Conservation (phyloP, 2,888 invertebrate species). For the Rapana venosa region DNA sequence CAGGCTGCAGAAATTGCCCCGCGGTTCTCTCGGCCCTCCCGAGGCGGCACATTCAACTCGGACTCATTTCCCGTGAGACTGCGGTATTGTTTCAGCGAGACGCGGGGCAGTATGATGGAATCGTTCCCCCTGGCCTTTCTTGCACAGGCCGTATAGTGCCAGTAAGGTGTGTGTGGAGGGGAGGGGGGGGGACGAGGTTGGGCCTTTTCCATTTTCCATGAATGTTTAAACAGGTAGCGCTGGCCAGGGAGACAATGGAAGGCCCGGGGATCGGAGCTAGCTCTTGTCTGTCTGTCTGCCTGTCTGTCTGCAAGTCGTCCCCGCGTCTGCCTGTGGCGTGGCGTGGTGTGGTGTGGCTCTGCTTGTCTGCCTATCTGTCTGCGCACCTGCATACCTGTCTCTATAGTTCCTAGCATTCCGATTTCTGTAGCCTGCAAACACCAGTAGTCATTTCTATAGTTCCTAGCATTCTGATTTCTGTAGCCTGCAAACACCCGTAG, state of each 20-base stretch:
- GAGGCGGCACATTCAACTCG: constrained; percentile 14
- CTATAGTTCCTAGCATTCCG: too few relatives aligned
- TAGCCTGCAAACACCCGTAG: too few relatives aligned
- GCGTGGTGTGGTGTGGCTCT: too few relatives aligned
- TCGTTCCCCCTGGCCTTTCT: background rate
- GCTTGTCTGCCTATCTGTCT: background rate
- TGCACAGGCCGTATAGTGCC: background rate
- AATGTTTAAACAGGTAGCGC: constrained; percentile 24
- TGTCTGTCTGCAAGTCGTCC: background rate
- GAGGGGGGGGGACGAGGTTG: background rate
- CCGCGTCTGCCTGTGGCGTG: background rate
- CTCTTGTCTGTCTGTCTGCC: background rate
- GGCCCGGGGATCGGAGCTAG: background rate
- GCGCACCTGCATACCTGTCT: too few relatives aligned
- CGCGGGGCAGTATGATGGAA: constrained; percentile 13
- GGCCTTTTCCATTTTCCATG: constrained; percentile 23
- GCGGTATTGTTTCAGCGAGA: constrained; percentile 18
- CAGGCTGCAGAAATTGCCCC: constrained; percentile 5
- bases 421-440: too few relatives aligned
- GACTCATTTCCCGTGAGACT: background rate
- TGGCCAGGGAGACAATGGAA: background rate
- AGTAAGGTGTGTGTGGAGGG: background rate
- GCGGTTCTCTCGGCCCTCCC: background rate
- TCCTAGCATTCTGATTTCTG: too few relatives aligned
- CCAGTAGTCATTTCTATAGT: too few relatives aligned